phyloP scores from a whole-genome alignment of 2,888 invertebrate genomes.

The Athalia cordata region DNA sequence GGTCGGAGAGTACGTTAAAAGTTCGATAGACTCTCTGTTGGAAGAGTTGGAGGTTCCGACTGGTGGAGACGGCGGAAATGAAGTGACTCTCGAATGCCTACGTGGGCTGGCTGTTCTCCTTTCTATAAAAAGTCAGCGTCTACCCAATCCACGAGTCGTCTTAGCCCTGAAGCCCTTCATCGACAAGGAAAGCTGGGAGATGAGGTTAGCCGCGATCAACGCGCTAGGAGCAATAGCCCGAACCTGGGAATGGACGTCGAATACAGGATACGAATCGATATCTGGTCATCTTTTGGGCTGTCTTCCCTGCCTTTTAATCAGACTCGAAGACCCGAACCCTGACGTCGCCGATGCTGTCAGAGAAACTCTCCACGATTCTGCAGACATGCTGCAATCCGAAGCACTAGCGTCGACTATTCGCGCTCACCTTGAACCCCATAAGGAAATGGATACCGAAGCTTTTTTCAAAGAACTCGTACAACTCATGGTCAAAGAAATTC shows the following conservation, averaged over 20 bases:
- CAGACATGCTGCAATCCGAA: constrained; percentile 60
- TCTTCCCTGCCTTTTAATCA: constrained; percentile 65
- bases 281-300: constrained; percentile 67
- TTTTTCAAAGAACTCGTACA: constrained; percentile 61
- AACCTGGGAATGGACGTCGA: constrained; percentile 59
- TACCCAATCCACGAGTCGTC: constrained; percentile 65
- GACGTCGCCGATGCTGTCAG: constrained; percentile 61
- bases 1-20: constrained; percentile 66
- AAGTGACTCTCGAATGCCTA: constrained; percentile 66
- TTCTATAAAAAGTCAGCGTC: constrained; percentile 59
- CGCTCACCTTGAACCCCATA: constrained; percentile 56
- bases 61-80: constrained; percentile 61
- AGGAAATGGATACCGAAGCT: constrained; percentile 52
- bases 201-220: constrained; percentile 63
- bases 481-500: constrained; percentile 62
- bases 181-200: constrained; percentile 68
- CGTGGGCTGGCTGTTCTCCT: constrained; percentile 64
- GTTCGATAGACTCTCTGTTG: constrained; percentile 63
- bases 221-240: constrained; percentile 62
- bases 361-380: constrained; percentile 61
- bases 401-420: constrained; percentile 57
- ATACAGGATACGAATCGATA: constrained; percentile 58
- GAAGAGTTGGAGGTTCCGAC: constrained; percentile 67
- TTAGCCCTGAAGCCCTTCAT: constrained; percentile 68
- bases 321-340: constrained; percentile 62